Conservation (phyloP, 2,797 vertebrate species). For the Onychomys leucogaster region DNA sequence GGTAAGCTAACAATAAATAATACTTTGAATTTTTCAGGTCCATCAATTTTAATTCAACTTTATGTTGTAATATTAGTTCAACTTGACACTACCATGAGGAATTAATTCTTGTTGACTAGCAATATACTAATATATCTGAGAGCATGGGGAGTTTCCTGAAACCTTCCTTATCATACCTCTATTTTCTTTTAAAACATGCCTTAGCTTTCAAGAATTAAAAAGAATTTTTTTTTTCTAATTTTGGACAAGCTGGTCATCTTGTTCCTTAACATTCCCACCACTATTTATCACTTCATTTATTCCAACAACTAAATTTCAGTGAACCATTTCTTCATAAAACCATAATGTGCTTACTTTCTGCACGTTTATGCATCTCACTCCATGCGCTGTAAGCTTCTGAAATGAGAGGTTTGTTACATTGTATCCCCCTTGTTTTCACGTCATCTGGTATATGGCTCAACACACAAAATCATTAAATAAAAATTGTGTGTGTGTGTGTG, state of each 20-base stretch:
- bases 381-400: neutral
- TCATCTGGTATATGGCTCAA: neutral
- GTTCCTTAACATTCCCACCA: neutral
- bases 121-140: neutral
- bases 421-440: neutral
- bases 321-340: neutral
- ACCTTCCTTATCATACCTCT: neutral
- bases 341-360: neutral
- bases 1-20: conserved; percentile 19
- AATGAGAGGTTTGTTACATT: neutral
- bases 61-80: conserved; percentile 30
- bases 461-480: neutral
- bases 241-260: neutral
- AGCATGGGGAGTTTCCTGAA: conserved; percentile 40
- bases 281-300: neutral
- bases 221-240: too few relatives aligned
- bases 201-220: neutral
- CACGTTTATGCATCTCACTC: neutral
- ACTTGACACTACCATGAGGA: conserved; percentile 32
- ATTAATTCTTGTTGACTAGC: conserved; percentile 62
- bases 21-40: conserved; percentile 61
- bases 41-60: conserved; percentile 46
- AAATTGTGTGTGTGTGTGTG: neutral
- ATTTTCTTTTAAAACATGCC: neutral
- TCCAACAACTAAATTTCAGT: neutral